A percentile compares a stretch with the other conserved stretches of the same genome.
Evolutionary conservation across 2,113 vertebrate species (phyloP).

Genomic region (Aepyceros melampus): DNA sequence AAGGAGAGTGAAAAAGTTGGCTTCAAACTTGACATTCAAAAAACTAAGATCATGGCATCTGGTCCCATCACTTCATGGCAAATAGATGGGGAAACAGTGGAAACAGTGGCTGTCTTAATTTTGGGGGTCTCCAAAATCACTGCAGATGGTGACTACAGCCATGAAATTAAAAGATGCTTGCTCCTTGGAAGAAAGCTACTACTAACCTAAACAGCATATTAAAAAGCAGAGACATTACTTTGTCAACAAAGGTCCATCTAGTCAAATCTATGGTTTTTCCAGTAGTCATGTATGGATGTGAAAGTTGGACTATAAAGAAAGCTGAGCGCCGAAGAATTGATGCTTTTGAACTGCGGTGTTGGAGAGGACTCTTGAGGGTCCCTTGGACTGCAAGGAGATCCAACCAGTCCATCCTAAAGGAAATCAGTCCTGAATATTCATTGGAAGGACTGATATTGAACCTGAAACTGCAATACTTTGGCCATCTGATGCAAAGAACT

Average conservation of each 20-base stretch:
- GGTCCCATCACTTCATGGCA: neutral
- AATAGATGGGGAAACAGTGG: neutral
- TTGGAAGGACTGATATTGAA: neutral
- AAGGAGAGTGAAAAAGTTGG: neutral
- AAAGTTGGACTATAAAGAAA: neutral
- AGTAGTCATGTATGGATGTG: neutral
- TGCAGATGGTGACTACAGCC: no score
- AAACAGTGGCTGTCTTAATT: neutral
- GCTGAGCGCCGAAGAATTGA: neutral
- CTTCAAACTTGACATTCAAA: neutral
- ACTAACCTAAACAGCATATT: neutral
- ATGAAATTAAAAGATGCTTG: neutral
- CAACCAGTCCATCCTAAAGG: neutral
- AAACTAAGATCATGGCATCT: neutral
- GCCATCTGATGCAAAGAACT: neutral
- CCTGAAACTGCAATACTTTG: neutral
- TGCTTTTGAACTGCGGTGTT: neutral
- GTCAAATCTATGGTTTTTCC: neutral
- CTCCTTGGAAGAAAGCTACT: neutral
- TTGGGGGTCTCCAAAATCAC: neutral
- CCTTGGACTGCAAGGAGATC: neutral
- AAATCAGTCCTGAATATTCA: neutral
- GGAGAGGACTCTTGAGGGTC: neutral
- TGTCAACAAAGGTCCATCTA: neutral
- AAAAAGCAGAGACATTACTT: neutral